Conservation (phyloP, 1,140 invertebrate species). For the Vollenhovia emeryi region DNA sequence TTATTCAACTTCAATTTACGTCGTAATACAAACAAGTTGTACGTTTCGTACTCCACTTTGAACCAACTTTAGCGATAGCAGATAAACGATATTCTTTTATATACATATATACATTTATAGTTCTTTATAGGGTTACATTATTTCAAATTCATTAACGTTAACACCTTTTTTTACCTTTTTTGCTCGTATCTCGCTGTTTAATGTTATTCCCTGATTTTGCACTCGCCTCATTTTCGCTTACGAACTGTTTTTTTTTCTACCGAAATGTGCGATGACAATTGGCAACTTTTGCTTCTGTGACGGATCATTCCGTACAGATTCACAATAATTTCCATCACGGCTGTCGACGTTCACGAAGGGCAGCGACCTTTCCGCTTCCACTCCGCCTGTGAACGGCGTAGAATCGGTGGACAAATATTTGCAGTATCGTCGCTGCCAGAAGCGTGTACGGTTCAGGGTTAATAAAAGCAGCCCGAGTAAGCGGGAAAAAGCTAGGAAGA, state of each 20-base stretch:
- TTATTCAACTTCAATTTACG: no score
- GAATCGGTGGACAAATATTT: conserved; percentile 70
- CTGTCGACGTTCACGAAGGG: conserved; percentile 54
- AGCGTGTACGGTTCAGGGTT: conserved; percentile 56
- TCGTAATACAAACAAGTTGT: no score
- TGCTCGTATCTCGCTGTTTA: not conserved
- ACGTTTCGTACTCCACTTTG: no score
- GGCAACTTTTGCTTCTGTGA: not conserved
- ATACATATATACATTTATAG: not conserved
- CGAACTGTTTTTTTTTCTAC: not conserved
- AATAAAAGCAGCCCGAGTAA: conserved; percentile 64
- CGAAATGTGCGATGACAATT: not conserved
- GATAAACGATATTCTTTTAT: not conserved
- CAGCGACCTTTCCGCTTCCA: conserved; percentile 60
- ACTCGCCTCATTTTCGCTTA: not conserved
- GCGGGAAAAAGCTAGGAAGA: conserved; percentile 33
- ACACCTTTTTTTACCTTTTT: not conserved
- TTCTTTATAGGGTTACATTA: not conserved
- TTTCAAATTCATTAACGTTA: not conserved
- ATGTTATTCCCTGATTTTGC: not conserved
- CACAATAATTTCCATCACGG: conserved; percentile 23
- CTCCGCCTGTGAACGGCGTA: conserved; percentile 20
- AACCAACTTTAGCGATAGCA: no score
- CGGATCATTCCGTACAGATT: not conserved
- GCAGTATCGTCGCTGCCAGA: conserved; percentile 63